A percentile compares a stretch with the other conserved stretches of the same genome.
These are phyloP conservation scores for Goniozus legneri DNA, from an alignment of 1,140 invertebrate genomes.

Conservation along the genomic window DNA sequence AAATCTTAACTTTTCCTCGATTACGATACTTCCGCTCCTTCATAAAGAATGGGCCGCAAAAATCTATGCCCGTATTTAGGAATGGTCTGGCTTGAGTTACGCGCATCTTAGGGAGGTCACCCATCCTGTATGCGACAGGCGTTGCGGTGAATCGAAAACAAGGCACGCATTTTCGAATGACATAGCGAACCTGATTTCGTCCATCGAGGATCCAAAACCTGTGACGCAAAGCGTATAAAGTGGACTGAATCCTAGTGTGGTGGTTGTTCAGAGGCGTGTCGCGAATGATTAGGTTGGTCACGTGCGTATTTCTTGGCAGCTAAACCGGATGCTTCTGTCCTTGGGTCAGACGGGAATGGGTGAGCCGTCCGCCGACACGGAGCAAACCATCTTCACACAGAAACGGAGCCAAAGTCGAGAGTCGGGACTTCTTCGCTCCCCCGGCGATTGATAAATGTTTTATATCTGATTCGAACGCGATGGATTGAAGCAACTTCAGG, in stretches of 20 bases:
- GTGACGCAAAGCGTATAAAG: not conserved
- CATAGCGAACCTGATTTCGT: not conserved
- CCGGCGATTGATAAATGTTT: not conserved
- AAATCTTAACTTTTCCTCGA: not conserved
- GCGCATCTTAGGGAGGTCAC: not conserved
- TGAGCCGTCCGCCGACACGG: not conserved
- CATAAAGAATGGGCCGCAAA: not conserved
- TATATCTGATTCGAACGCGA: not conserved
- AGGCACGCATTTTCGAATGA: not conserved
- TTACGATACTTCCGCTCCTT: not conserved
- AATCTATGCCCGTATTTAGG: not conserved
- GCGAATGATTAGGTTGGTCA: not conserved
- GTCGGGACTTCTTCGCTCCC: not conserved
- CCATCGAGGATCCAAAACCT: not conserved
- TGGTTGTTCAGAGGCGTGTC: not conserved
- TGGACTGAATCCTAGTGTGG: not conserved
- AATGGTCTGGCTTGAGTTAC: not conserved
- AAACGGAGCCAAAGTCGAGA: not conserved
- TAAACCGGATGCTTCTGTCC: not conserved
- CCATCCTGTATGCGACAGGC: not conserved
- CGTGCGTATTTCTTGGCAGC: not conserved
- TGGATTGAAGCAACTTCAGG: not conserved
- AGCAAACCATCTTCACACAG: not conserved
- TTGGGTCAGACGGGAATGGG: not conserved
- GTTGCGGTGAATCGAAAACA: not conserved